Evolutionary conservation across 2,888 invertebrate species (phyloP).

Genomic region (Liopterus haemorrhoidalis): DNA sequence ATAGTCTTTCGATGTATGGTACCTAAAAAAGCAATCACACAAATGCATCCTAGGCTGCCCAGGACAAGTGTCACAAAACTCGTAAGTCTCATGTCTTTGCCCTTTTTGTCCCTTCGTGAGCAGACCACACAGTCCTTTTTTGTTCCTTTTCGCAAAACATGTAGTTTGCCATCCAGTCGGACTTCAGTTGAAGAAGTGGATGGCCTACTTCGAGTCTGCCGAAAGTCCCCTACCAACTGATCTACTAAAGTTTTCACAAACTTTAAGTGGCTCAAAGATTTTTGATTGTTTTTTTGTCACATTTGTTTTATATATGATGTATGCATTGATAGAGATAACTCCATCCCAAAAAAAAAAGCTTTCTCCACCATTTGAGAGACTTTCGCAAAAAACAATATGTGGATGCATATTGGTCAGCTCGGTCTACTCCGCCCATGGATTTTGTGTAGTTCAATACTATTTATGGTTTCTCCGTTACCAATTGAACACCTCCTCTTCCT

Average conservation of each 20-base stretch:
- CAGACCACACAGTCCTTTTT: conserved; percentile 30
- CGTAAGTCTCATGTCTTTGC: conserved; percentile 26
- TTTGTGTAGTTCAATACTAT: conserved; percentile 27
- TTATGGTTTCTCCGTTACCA: conserved; percentile 25
- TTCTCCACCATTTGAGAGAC: conserved; percentile 34
- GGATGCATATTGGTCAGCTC: conserved; percentile 31
- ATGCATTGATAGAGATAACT: conserved; percentile 30
- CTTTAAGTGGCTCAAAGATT: conserved; percentile 26
- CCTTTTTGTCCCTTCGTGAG: conserved; percentile 27
- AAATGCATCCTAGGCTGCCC: conserved; percentile 26
- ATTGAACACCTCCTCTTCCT: conserved; percentile 13
- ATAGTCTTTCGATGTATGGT: conserved; percentile 24
- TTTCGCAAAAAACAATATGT: conserved; percentile 33
- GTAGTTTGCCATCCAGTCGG: conserved; percentile 27
- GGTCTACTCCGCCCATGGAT: conserved; percentile 33
- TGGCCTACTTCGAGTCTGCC: conserved; percentile 10
- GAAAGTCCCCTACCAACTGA: conserved; percentile 26
- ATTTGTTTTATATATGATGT: conserved; percentile 28
- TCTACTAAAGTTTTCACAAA: conserved; percentile 27
- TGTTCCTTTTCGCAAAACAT: conserved; percentile 20
- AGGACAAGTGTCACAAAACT: conserved; percentile 28
- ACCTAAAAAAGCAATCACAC: conserved; percentile 25
- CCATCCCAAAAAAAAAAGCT: conserved; percentile 34
- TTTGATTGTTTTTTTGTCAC: conserved; percentile 23
- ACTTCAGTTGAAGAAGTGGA: conserved; percentile 21